Evolutionary conservation across 2,113 vertebrate genomes (phyloP), one percentile per base, ranked within the genome.

Genomic region (Nestor notabilis): DNA sequence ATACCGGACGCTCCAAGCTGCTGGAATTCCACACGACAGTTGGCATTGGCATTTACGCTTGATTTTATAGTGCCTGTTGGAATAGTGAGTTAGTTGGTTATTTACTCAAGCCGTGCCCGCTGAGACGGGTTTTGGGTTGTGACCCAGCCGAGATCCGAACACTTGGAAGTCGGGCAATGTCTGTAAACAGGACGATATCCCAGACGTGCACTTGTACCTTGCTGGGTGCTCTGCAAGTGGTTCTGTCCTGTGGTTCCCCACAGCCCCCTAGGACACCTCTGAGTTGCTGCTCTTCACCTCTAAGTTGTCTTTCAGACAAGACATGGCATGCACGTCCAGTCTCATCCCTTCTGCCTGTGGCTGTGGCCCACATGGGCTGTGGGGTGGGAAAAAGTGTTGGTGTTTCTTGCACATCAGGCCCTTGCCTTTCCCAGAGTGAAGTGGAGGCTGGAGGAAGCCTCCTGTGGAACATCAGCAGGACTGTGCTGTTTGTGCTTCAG

Each of bases 201-300:
- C 11, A 0, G 2, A 4, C 2, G 0, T 0, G 10, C 14, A 2
- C 27, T 2, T 4, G 31, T 9, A 5, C 13, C 17, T 21, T 20
- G 7, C 58, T 5, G 44, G 17, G 39, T 1, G 4, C 72, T 53
- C 3, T 37, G 43, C 52, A 11, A 15, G 33, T 24, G 23, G 47
- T 7, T 31, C 27, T 8, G 28, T 25, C 7, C 4, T 12, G 2
- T 3, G 4, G 25, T 3, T 31, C 49, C 64, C 3, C 52, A 3
- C 6, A 2, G 11, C 11, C 15, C 35, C 19, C 46, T 9, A 8
- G 69, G 33, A 43, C 44, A 4, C 49, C 2, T 13, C 49, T 3
- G 0, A 11, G 28, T 6, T 29, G 31, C 35, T 23, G 31, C 43
- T 19, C 8, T 18, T n/a, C 28, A 2, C 37, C 47, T n/a, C 1